Conservation (phyloP, 2,113 vertebrate genomes). For the Hemicordylus capensis region DNA sequence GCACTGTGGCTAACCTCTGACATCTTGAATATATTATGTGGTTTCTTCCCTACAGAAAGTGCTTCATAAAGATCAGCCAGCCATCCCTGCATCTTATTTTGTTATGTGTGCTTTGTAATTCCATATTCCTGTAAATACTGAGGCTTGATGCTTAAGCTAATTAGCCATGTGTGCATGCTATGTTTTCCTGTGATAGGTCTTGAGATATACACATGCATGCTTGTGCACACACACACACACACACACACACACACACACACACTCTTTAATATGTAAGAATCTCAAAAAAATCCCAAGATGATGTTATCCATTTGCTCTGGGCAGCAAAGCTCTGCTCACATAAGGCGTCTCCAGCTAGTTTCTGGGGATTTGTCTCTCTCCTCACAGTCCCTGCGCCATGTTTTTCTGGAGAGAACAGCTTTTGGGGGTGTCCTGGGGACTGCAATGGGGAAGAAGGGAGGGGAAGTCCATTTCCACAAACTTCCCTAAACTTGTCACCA, state of each 20-base stretch:
- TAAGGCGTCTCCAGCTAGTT: too few relatives aligned
- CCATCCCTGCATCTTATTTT: conserved; percentile 49
- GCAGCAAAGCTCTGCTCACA: too few relatives aligned
- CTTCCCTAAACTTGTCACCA: too few relatives aligned
- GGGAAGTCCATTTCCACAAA: too few relatives aligned
- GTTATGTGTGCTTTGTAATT: neutral
- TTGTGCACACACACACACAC: neutral
- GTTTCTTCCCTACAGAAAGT: conserved; percentile 61
- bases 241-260: too few relatives aligned
- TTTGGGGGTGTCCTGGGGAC: too few relatives aligned
- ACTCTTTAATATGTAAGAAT: too few relatives aligned
- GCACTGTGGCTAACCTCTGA: conserved; percentile 66
- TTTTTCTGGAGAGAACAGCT: neutral
- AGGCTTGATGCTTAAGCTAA: neutral
- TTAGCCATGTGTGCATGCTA: neutral
- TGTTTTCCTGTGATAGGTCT: neutral
- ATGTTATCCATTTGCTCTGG: neutral
- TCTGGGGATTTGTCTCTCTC: too few relatives aligned
- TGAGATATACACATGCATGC: neutral
- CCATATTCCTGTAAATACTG: neutral
- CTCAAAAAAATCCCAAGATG: neutral
- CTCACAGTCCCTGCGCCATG: too few relatives aligned
- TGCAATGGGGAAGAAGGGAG: too few relatives aligned
- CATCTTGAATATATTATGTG: conserved; percentile 72
- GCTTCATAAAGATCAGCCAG: conserved; percentile 57